Percentiles rank a stretch among this genome's conserved stretches.
Evolutionary conservation across 2,888 invertebrate genomes (phyloP).

Genomic region (Drosophila parthenogenetica): DNA sequence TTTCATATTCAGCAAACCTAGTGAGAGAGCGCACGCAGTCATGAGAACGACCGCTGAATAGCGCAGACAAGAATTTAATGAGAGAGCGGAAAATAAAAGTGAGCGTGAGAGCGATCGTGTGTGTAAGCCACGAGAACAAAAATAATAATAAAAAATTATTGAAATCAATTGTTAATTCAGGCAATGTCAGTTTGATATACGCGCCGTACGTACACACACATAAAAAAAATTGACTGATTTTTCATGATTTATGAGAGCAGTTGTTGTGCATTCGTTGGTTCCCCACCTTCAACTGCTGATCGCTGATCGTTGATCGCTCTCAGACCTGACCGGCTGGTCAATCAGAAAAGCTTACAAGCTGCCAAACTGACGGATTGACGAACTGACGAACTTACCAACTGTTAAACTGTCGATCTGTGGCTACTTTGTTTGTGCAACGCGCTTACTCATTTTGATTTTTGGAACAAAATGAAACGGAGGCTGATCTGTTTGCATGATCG

Average conservation of each 20-base stretch:
- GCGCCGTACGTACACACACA: slow-evolving; percentile 37
- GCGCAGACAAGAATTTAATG: slow-evolving; percentile 36
- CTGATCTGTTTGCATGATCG: slow-evolving; percentile 65
- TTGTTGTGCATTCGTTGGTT: slow-evolving; percentile 17
- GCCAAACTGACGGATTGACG: slow-evolving; percentile 24
- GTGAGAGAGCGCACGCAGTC: slow-evolving; percentile 27
- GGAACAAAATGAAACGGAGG: slow-evolving; percentile 23
- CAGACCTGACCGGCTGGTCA: slow-evolving; percentile 53
- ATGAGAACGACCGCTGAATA: slow-evolving; percentile 45
- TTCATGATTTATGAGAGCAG: slow-evolving; percentile 78
- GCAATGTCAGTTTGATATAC: slow-evolving; percentile 77
- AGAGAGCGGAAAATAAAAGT: slow-evolving; percentile 13
- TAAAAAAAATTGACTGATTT: slow-evolving; percentile 75
- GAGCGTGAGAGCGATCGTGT: slow-evolving; percentile 38
- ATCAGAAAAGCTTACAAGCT: slow-evolving; percentile 36
- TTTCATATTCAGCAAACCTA: slow-evolving; percentile 59
- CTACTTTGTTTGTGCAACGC: slow-evolving; percentile 45
- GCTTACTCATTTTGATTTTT: slow-evolving; percentile 52
- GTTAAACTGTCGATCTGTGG: slow-evolving; percentile 38
- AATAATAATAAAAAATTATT: slow-evolving; percentile 80
- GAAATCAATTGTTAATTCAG: slow-evolving; percentile 82
- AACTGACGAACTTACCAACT: slow-evolving; percentile 3
- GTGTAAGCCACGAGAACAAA: slow-evolving; percentile 56
- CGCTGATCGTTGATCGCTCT: slow-evolving; percentile 42
- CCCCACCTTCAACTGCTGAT: slow-evolving; percentile 16